These are phyloP conservation scores for Pristionchus entomophagus DNA, from an alignment of 2,888 invertebrate genomes.

Conservation along the genomic window DNA sequence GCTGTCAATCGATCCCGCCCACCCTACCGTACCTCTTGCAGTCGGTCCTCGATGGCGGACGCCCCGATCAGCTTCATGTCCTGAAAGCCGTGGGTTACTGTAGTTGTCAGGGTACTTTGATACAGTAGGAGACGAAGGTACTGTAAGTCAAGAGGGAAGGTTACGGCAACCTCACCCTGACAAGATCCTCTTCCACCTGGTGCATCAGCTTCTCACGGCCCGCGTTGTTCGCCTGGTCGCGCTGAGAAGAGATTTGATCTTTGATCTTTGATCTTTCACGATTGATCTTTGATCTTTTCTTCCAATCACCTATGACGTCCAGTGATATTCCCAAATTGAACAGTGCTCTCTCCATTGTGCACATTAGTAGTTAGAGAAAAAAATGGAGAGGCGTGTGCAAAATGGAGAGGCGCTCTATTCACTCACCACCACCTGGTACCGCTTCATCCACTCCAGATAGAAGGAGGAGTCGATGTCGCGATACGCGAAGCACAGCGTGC, in stretches of 20 bases:
- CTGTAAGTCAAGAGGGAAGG: too few relatives aligned
- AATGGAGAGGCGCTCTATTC: too few relatives aligned
- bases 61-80: slow-evolving; percentile 54
- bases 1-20: too few relatives aligned
- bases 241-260: neutral
- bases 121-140: neutral
- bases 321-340: too few relatives aligned
- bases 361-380: too few relatives aligned
- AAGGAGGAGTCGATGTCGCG: slow-evolving; percentile 86
- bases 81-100: slow-evolving; percentile 4
- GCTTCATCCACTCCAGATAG: slow-evolving; percentile 88
- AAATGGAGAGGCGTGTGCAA: too few relatives aligned
- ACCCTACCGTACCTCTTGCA: slow-evolving; percentile 54
- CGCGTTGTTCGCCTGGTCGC: neutral
- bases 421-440: slow-evolving; percentile 89
- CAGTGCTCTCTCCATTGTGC: too few relatives aligned
- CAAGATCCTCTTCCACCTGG: slow-evolving; percentile 7
- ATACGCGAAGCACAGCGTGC: slow-evolving; percentile 93
- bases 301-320: too few relatives aligned
- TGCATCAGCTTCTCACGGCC: slow-evolving; percentile 10
- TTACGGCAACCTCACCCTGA: neutral
- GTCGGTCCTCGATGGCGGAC: slow-evolving; percentile 57
- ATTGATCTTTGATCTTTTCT: neutral
- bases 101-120: neutral
- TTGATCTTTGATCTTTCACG: neutral